A percentile compares a stretch with the other conserved stretches of the same genome.
Conservation (phyloP, 2,888 invertebrate genomes). For the Lepidochrysops patricia region DNA sequence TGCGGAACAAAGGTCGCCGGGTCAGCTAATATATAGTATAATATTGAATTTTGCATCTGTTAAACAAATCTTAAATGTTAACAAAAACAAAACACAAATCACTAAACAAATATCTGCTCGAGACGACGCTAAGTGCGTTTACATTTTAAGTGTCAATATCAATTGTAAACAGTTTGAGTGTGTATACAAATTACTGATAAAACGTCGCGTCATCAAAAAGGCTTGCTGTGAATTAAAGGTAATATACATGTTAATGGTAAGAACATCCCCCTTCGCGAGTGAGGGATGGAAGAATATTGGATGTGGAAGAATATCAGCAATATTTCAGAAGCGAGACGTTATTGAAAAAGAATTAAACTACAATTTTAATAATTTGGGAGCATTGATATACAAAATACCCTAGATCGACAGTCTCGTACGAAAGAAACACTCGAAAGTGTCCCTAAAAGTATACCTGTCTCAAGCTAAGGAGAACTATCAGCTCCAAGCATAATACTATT, state of each 20-base stretch:
- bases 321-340: too few species aligned
- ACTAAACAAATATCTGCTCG: background rate
- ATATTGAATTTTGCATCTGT: too few species aligned
- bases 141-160: conserved; percentile 2
- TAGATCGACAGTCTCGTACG: too few species aligned
- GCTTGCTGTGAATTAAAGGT: conserved; percentile 55
- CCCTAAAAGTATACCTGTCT: too few species aligned
- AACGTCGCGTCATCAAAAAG: conserved; percentile 49
- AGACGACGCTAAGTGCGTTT: background rate
- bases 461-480: too few species aligned
- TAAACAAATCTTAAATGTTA: background rate
- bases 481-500: too few species aligned
- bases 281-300: conserved; percentile 21
- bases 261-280: conserved; percentile 46
- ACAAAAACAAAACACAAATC: background rate
- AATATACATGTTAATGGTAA: conserved; percentile 67
- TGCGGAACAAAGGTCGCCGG: too few species aligned
- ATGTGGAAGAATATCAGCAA: conserved; percentile 27
- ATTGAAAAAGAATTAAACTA: too few species aligned
- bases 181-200: conserved; percentile 43
- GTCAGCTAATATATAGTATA: too few species aligned
- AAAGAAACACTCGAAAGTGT: too few species aligned
- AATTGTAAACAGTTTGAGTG: conserved; percentile 26
- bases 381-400: too few species aligned
- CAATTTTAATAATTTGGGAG: too few species aligned